Conservation (phyloP, 2,888 invertebrate species). For the Sesia bembeciformis region DNA sequence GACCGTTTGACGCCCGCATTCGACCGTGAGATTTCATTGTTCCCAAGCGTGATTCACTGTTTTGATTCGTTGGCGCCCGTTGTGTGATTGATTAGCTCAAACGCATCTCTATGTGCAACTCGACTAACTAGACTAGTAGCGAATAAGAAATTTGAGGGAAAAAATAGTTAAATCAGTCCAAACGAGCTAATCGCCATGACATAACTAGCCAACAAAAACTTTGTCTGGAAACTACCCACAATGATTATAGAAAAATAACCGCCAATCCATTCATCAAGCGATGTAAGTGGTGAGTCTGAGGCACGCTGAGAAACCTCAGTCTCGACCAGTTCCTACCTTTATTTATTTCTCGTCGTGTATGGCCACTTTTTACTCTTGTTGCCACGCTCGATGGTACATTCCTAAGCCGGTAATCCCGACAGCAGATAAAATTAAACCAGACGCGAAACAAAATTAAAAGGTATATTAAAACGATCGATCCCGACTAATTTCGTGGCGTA, state of each 20-base stretch:
- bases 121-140: neutral
- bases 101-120: conserved; percentile 17
- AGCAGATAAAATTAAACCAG: conserved; percentile 73
- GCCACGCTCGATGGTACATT: conserved; percentile 61
- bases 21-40: conserved; percentile 66
- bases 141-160: conserved; percentile 11
- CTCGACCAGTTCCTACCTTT: conserved; percentile 62
- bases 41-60: conserved; percentile 57
- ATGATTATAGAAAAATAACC: conserved; percentile 39
- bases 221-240: conserved; percentile 32
- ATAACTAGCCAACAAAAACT: conserved; percentile 30
- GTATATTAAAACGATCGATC: conserved; percentile 64
- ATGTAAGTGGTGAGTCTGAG: conserved; percentile 33
- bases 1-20: conserved; percentile 64
- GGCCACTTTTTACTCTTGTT: conserved; percentile 64
- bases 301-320: conserved; percentile 56
- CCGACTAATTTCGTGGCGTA: conserved; percentile 69
- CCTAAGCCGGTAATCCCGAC: conserved; percentile 72
- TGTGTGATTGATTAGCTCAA: conserved; percentile 52
- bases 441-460: conserved; percentile 73
- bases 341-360: conserved; percentile 68
- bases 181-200: conserved; percentile 17
- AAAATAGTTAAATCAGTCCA: conserved; percentile 9
- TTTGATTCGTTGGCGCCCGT: conserved; percentile 47
- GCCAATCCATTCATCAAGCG: conserved; percentile 59